These are phyloP conservation scores for Hoplodrina blanda DNA, from an alignment of 2,888 invertebrate genomes.

Conservation along the genomic window DNA sequence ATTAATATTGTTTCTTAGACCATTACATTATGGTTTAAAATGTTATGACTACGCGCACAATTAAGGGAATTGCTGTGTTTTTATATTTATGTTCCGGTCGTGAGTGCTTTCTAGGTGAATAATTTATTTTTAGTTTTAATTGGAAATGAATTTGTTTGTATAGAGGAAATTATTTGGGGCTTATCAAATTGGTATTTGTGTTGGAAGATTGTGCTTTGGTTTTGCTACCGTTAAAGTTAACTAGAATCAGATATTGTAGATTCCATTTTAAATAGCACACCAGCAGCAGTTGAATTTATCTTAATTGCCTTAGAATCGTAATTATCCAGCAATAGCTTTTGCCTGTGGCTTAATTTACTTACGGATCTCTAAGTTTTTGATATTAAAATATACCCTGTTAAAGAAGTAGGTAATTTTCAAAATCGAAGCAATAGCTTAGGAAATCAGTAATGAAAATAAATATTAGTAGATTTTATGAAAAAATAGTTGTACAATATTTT, in stretches of 20 bases:
- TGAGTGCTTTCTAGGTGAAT: conserved; percentile 36
- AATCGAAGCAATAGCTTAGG: too few species aligned
- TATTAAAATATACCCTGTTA: too few species aligned
- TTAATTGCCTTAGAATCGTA: not conserved
- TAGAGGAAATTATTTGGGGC: conserved; percentile 3
- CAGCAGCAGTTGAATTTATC: not conserved
- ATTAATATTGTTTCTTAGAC: conserved; percentile 61
- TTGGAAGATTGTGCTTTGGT: conserved; percentile 14
- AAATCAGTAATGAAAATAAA: too few species aligned
- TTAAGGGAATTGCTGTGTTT: conserved; percentile 49
- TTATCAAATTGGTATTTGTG: conserved; percentile 15
- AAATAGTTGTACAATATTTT: too few species aligned
- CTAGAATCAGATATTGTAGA: conserved; percentile 2
- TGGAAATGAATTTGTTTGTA: conserved; percentile 28
- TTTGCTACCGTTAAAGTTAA: conserved; percentile 6
- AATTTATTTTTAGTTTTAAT: conserved; percentile 50
- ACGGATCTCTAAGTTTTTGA: too few species aligned
- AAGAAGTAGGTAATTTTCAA: too few species aligned
- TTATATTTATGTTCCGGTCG: conserved; percentile 52
- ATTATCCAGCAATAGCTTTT: not conserved
- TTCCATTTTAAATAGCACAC: not conserved
- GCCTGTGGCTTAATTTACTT: too few species aligned
- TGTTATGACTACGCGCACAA: conserved; percentile 53
- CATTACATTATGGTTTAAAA: conserved; percentile 59
- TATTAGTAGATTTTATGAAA: too few species aligned